phyloP scores from a whole-genome alignment of 2,888 invertebrate species.

The Papilio elwesi region DNA sequence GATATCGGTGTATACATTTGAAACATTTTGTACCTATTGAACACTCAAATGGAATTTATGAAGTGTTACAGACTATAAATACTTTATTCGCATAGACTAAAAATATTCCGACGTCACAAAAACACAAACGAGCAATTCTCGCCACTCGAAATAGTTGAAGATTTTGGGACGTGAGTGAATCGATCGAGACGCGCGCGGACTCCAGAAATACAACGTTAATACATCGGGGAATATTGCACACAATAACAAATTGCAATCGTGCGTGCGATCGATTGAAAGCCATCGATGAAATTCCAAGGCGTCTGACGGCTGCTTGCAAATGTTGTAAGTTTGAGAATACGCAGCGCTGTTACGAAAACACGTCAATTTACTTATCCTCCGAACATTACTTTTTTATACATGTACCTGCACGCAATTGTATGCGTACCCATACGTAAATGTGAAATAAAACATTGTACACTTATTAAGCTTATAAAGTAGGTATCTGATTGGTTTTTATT shows the following conservation, averaged over 20 bases:
- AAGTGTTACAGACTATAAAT: constrained; percentile 35
- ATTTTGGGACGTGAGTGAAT: constrained; percentile 40
- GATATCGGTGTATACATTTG: too few species aligned
- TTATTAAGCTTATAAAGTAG: too few species aligned
- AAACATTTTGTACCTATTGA: background rate
- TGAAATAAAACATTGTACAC: too few species aligned
- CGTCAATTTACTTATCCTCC: too few species aligned
- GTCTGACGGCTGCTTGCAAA: background rate
- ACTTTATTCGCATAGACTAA: constrained; percentile 40
- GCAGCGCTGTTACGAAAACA: too few species aligned
- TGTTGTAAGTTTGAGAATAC: background rate
- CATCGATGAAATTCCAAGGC: constrained; percentile 7
- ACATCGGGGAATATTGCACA: constrained; percentile 13
- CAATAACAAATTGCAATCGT: constrained; percentile 19
- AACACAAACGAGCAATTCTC: constrained; percentile 37
- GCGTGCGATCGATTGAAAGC: constrained; percentile 1
- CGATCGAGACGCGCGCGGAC: constrained; percentile 37
- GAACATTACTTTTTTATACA: too few species aligned
- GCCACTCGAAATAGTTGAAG: constrained; percentile 47
- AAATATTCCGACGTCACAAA: constrained; percentile 40
- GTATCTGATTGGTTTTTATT: too few species aligned
- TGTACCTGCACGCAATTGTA: too few species aligned
- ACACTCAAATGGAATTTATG: constrained; percentile 32
- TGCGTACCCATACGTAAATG: too few species aligned
- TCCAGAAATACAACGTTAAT: constrained; percentile 46